Evolutionary conservation across 2,797 vertebrate genomes (phyloP), one percentile per base, ranked within the genome.

Genomic region (Enteromius thamalakanensis): DNA sequence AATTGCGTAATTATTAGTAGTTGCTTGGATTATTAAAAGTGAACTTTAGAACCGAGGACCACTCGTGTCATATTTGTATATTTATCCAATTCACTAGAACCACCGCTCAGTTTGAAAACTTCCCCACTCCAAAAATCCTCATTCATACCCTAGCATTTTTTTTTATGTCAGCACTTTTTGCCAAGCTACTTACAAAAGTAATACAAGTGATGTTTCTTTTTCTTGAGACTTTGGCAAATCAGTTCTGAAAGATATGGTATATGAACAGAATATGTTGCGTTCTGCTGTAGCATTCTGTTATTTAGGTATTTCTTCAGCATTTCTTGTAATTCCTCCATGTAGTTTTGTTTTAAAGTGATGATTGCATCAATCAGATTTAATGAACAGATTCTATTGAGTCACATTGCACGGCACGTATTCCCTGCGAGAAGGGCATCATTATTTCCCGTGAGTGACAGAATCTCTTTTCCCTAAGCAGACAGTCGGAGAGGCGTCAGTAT

Each of bases 361-460:
- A 67, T 67, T 42, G 45, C 60, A 37, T 75, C 71, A 64, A 55
- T 83, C 34, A 37, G 51, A 62, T 78, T 70, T 78, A 83, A 83
- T 76, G 40, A 83, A 77, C 81, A 58, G n/a, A 62, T 70, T 62
- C 40, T 77, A 77, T 83, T 70, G 51, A 70, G 64, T 47, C 75
- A 70, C 53, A 49, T 40, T 58, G 37, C 53, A 83, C 37, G 65
- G 12, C 74, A 77, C 21, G 3, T 37, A 69, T 17, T 77, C 65
- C 51, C 65, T 14, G 74, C 21, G 51, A 83, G 75, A 62, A 83
- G 40, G 49, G 75, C 51, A 77, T 83, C 75, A 77, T 78, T 83
- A 78, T 78, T 62, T 83, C 40, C 53, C 0, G 12, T 78, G 65
- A 83, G 65, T 71, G 81, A 70, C 81, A 83, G 81, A 83, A 70